A percentile compares a stretch with the other conserved stretches of the same genome.
Evolutionary conservation across 2,888 invertebrate genomes (phyloP).

Genomic region (Lottia scabra): DNA sequence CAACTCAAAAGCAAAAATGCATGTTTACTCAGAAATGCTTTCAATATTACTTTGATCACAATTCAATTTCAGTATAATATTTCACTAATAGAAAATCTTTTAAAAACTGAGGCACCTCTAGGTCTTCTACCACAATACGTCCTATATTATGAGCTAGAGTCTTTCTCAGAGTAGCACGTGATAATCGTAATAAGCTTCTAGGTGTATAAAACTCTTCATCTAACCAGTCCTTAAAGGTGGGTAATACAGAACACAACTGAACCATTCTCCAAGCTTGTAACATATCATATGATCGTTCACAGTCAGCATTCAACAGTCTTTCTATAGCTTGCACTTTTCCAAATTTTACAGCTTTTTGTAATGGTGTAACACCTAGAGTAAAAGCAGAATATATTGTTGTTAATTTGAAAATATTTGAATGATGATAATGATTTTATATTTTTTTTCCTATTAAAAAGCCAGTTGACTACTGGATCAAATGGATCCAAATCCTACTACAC

Average conservation of each 20-base stretch:
- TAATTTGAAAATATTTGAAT: no score
- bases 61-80: conserved; percentile 10
- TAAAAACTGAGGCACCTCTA: conserved; percentile 29
- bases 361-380: conserved; percentile 23
- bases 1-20: no score
- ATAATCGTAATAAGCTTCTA: conserved; percentile 28
- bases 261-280: conserved; percentile 25
- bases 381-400: background rate
- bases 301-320: conserved; percentile 33
- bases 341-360: conserved; percentile 34
- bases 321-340: conserved; percentile 34
- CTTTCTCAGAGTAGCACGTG: conserved; percentile 26
- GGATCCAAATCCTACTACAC: no score
- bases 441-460: no score
- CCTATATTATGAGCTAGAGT: conserved; percentile 19
- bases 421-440: no score
- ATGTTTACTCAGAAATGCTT: no score
- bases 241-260: conserved; percentile 29
- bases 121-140: conserved; percentile 13
- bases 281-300: conserved; percentile 23
- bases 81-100: conserved; percentile 33
- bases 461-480: no score
- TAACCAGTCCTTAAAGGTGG: conserved; percentile 36
- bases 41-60: background rate
- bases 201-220: conserved; percentile 35